Base-by-base conservation (phyloP, 2,113 vertebrate genomes). In the Gallinago media region DNA sequence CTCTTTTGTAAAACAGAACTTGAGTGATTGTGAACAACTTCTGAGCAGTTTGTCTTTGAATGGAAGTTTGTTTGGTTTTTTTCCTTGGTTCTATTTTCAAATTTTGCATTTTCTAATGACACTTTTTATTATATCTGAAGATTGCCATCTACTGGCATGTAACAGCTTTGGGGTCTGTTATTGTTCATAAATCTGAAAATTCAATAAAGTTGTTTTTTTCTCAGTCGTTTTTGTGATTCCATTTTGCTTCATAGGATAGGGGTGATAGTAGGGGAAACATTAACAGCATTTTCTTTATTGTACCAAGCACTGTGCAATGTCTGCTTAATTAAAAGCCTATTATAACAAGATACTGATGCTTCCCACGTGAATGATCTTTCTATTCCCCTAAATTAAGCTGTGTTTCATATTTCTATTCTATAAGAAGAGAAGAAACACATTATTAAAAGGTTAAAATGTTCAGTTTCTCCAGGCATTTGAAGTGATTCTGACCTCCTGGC, bases 291-390 rank as follows among this genome's bases (percentile, higher is more conserved):
- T 93, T 76, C 71, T 97, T 94, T 59, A 86, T 87, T 91, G 49
- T 74, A 70, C 47, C 61, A 89, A 94, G 68, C 54, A 38, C 89
- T 81, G 27, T 92, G 89, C 80, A 72, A 52, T 20, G 61, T 49
- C 59, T 84, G 76, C 80, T 94, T 96, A 97, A 96, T 96, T 97
- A 95, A 95, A 96, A 97, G 91, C 83, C 74, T 72, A 72, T 86
- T 89, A 84, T 47, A 91, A 61, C 68, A 81, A 84, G 73, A 92
- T 81, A 81, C 76, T 95, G 84, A 91, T 96, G 82, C 63, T 88
- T 97, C 94, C 95, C 79, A 67, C 2, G 12, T 94, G 91, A 91
- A 71, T 92, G 91, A 92, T 36, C 61, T 94, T 85, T 59, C 46
- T 89, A 22, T 77, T 95, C 44, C 86, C 75, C 70, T 54, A 94